These are phyloP conservation scores for Chelidonichthys spinosus DNA, from an alignment of 2,797 vertebrate genomes.

Conservation along the genomic window DNA sequence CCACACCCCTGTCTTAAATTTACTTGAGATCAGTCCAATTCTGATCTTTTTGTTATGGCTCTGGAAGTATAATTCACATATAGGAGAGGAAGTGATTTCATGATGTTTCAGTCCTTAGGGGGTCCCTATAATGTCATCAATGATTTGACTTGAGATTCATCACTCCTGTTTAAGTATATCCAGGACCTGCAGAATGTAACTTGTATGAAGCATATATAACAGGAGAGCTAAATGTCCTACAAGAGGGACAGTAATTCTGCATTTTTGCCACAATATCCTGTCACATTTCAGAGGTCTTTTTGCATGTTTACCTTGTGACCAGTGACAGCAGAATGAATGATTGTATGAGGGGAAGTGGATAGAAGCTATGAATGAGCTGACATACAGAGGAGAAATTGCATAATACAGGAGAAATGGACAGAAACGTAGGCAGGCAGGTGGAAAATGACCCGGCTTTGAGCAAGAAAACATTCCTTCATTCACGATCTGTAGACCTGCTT, in stretches of 20 bases:
- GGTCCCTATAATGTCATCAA: constrained; percentile 17
- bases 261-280: neutral
- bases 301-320: neutral
- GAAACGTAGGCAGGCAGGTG: neutral
- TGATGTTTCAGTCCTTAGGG: constrained; percentile 14
- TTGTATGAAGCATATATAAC: neutral
- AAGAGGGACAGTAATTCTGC: neutral
- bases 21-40: constrained; percentile 33
- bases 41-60: constrained; percentile 4
- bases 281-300: constrained; percentile 7
- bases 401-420: neutral
- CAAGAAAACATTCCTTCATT: neutral
- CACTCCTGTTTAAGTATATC: neutral
- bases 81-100: constrained; percentile 9
- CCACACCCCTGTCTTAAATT: constrained; percentile 14
- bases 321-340: neutral
- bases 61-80: constrained; percentile 7
- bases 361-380: neutral
- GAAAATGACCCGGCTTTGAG: neutral
- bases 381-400: neutral
- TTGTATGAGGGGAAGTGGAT: neutral
- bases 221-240: neutral
- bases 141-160: neutral
- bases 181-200: neutral
- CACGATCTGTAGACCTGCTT: neutral